Evolutionary conservation across 2,113 vertebrate species (phyloP).

Genomic region (Ardeotis arabs): DNA sequence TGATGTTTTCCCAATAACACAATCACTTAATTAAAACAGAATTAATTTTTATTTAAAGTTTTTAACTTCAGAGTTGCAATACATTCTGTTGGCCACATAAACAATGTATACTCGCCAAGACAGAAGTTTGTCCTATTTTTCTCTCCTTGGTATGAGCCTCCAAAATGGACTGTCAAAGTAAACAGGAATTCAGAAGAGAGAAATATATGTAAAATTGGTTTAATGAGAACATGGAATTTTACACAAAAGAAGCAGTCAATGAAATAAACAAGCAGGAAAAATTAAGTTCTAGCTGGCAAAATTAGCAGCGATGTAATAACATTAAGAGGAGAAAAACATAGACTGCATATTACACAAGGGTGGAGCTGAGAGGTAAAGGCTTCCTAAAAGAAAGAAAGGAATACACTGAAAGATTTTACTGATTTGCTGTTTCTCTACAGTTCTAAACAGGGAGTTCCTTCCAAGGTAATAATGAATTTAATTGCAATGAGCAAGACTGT

Average conservation of each 20-base stretch:
- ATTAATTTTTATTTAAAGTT: conserved; percentile 2
- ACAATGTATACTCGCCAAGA: background rate
- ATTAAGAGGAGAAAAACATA: background rate
- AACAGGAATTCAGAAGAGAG: background rate
- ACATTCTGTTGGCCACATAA: background rate
- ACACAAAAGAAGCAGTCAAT: background rate
- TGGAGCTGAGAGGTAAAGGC: background rate
- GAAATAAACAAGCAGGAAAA: background rate
- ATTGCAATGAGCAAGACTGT: too few relatives aligned
- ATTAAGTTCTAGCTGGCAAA: background rate
- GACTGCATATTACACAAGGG: background rate
- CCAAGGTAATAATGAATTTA: too few relatives aligned
- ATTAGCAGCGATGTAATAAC: background rate
- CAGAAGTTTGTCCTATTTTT: background rate
- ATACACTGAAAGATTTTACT: background rate
- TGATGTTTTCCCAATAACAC: background rate
- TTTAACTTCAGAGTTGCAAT: background rate
- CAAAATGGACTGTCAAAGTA: background rate
- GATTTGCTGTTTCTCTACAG: too few relatives aligned
- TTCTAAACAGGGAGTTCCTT: too few relatives aligned
- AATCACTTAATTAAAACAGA: background rate
- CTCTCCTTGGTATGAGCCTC: background rate
- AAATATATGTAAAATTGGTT: background rate
- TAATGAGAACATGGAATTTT: background rate
- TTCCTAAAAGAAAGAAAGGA: background rate